Evolutionary conservation across 2,113 vertebrate genomes (phyloP), one percentile per base, ranked within the genome.

Genomic region (Colinus virginianus): DNA sequence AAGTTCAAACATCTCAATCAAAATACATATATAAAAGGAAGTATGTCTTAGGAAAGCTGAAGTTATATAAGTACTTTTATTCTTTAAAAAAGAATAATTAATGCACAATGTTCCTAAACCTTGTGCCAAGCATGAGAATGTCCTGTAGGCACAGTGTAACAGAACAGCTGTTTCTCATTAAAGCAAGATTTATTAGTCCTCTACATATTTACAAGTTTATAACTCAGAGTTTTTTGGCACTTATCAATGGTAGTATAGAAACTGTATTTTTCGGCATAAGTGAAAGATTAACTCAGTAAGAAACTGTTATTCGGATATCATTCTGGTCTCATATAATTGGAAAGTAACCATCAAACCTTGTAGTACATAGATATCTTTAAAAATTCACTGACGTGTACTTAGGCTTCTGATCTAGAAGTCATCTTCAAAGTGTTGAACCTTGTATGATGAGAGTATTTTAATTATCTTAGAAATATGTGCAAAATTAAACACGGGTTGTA

Each of bases 101-200:
- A 92, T 63, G 76, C 42, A 25, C 87, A 92, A 58, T 78, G 58
- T 84, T 88, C 12, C 71, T 85, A 85, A 90, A 81, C 36, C 55
- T 88, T 72, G 87, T 95, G 93, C 88, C 81, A 90, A 90, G 69
- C 76, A 61, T 23, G 90, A 88, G 84, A 67, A 70, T 90, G 80
- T 93, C 96, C 90, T 90, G 64, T 94, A 96, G 88, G 78, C 95
- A 90, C 51, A 89, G 79, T 43, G 68, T 75, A 96, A 69, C 88
- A 18, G 84, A 95, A 77, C 97, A 98, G 95, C 95, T 97, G 97
- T 95, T 97, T 97, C 97, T 97, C 95, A 97, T 97, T 96, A 98
- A 97, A 95, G 82, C n/a, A 93, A 97, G 97, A 98, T 98, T 97
- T 97, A 98, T 97, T 96, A 92, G 94, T 83, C 40, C 34, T 94